These are phyloP conservation scores for Cylas formicarius DNA, from an alignment of 1,140 invertebrate genomes.

Conservation along the genomic window DNA sequence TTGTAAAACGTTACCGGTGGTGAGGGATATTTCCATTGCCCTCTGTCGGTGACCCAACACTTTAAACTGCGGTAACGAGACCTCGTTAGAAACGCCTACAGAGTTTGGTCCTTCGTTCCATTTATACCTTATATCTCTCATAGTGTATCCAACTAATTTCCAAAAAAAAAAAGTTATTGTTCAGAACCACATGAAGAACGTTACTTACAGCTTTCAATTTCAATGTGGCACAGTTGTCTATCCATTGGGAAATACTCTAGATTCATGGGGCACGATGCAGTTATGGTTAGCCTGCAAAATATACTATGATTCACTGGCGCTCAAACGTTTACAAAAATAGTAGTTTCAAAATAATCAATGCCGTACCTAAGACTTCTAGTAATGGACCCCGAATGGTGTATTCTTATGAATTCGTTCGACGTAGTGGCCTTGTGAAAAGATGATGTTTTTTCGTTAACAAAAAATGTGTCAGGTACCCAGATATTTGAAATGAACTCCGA, in stretches of 20 bases:
- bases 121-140: constrained; percentile 93
- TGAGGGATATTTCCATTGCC: constrained; percentile 85
- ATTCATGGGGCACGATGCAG: constrained; percentile 96
- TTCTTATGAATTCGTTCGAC: constrained; percentile 93
- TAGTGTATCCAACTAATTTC: constrained; percentile 90
- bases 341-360: too few relatives aligned
- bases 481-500: constrained; percentile 96
- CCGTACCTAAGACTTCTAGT: constrained; percentile 92
- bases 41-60: constrained; percentile 82
- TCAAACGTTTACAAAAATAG: too few relatives aligned
- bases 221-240: constrained; percentile 91
- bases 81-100: constrained; percentile 85
- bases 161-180: constrained; percentile 40
- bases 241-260: constrained; percentile 97
- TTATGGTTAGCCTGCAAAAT: constrained; percentile 85
- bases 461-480: constrained; percentile 98
- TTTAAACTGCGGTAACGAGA: constrained; percentile 92
- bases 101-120: constrained; percentile 90
- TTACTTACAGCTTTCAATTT: constrained; percentile 98
- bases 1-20: constrained; percentile 68
- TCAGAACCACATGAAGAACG: too few relatives aligned
- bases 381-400: constrained; percentile 89
- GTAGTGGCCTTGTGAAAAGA: constrained; percentile 97
- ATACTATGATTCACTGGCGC: too few relatives aligned
- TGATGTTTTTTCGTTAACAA: constrained; percentile 97